These are phyloP conservation scores for Caenorhabditis sp. DNA, from an alignment of 2,888 invertebrate genomes.

Conservation along the genomic window DNA sequence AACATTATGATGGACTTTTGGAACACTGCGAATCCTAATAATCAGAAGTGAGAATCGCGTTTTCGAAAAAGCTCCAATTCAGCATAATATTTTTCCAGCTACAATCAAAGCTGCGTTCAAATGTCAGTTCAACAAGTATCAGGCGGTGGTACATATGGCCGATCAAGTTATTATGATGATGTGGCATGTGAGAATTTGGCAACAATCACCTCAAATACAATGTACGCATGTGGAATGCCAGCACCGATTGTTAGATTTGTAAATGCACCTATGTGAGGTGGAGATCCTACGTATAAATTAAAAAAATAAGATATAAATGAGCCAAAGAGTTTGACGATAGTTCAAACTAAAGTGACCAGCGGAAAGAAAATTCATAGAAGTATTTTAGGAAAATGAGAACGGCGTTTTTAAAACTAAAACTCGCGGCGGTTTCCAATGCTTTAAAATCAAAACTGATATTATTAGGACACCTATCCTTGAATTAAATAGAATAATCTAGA, in stretches of 20 bases:
- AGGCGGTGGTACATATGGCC: no score
- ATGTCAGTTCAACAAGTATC: background rate
- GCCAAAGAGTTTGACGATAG: no score
- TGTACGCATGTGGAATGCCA: background rate
- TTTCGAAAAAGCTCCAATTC: background rate
- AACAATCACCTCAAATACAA: background rate
- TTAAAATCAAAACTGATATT: no score
- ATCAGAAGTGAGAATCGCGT: background rate
- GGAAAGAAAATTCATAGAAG: no score
- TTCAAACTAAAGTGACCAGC: no score
- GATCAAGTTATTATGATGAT: background rate
- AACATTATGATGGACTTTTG: background rate
- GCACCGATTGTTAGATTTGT: conserved; percentile 44
- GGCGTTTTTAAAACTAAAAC: no score
- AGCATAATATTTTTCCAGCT: background rate
- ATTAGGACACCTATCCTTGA: no score
- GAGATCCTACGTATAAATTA: no score
- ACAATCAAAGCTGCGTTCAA: background rate
- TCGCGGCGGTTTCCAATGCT: no score
- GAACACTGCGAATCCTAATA: background rate
- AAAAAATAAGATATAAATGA: no score
- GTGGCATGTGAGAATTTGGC: background rate
- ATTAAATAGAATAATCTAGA: no score
- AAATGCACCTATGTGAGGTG: conserved; percentile 14
- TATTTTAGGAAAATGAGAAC: no score